Evolutionary conservation across 2,888 invertebrate species (phyloP), one percentile per base, ranked within the genome.

Genomic region (Drosophila incognita): DNA sequence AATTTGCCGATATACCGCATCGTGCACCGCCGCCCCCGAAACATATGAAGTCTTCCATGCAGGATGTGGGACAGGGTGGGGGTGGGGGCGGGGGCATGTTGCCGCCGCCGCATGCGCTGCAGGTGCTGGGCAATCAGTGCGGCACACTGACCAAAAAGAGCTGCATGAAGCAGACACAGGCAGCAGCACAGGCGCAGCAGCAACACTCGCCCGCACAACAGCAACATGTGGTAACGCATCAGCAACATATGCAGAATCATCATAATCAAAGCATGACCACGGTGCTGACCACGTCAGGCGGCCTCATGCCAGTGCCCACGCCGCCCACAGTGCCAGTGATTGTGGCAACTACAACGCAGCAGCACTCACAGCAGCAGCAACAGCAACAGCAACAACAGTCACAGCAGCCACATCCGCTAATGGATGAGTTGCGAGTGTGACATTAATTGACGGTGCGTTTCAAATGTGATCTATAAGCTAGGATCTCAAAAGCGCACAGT

Each of bases 381-480:
- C 86, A 85, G 2, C 86, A 86, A 29, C 84, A 90, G 18, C 85
- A 91, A 51, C 83, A 87, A 11, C 87, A 88, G 74, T 92, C 89
- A 65, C 78, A 94, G 92, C 93, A 94, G 92, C 93, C 94, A 92
- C 90, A 94, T 95, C 82, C 92, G 24, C 73, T 92, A 80, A 96
- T 97, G 96, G 97, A 97, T 94, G 97, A 97, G 93, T 91, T 97
- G 94, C 94, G 97, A 71, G 97, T 97, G 96, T 97, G 97, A 97
- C 96, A 95, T 92, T 93, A 93, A 92, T 92, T 92, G 88, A 92
- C 92, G 86, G 92, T 92, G 91, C 92, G 92, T 91, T 92, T 92
- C 86, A 93, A 92, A 87, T 93, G 92, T 91, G 92, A 92, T 92
- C 92, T 93, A 80, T 92, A 92, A 87, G 56, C 42, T 10, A 10